Conservation (phyloP, 2,888 invertebrate species). For the Fragum sueziense region DNA sequence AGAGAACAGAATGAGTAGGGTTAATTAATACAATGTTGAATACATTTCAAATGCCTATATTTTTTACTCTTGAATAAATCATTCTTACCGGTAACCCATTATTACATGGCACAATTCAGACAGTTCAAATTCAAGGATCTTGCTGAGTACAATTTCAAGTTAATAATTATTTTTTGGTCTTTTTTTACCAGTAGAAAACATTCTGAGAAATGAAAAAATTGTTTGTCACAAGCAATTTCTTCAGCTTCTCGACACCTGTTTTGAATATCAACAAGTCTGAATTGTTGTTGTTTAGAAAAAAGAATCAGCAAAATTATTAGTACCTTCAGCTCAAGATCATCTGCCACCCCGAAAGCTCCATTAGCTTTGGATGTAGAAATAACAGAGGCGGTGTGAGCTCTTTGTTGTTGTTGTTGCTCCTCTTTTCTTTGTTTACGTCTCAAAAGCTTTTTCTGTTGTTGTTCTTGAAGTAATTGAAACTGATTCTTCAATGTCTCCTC, state of each 20-base stretch:
- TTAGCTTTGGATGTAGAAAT: constrained; percentile 42
- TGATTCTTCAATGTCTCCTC: constrained; percentile 72
- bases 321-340: constrained; percentile 76
- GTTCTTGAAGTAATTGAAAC: constrained; percentile 78
- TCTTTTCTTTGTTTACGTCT: constrained; percentile 71
- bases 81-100: no score
- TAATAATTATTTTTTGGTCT: not conserved
- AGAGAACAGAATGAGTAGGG: no score
- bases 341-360: constrained; percentile 74
- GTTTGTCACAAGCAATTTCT: not conserved
- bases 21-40: no score
- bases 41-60: no score
- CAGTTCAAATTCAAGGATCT: no score
- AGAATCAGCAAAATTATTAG: no score
- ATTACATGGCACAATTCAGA: no score
- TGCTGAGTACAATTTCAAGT: no score
- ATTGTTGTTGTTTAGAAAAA: not conserved
- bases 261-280: no score
- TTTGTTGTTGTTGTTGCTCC: constrained; percentile 70
- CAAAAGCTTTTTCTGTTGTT: constrained; percentile 75
- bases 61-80: no score
- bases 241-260: constrained; percentile 65
- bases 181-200: not conserved
- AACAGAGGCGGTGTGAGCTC: constrained; percentile 56
- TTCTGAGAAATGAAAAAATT: not conserved